Base-by-base conservation (phyloP, 2,888 invertebrate genomes). In the Oithona nana region DNA sequence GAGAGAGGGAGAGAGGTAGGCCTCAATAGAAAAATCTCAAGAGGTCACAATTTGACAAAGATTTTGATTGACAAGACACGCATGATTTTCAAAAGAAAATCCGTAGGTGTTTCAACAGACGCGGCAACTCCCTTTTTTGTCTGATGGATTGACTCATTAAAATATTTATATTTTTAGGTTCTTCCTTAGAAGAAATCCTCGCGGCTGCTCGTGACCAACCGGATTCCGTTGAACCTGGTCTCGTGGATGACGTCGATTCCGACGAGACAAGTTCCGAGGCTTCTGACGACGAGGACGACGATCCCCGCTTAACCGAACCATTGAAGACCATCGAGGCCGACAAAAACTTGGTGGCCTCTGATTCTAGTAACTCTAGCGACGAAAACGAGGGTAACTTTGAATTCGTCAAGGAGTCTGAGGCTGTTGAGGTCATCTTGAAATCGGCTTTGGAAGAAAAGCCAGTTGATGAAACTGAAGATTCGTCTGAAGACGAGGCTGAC, bases 181-280 rank as follows among this genome's bases (percentile, higher is more conserved):
- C 59, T 22, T 50, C 59, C 16, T 50, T 59, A 26, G 59, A 59
- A 48, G 59, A 59, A 16, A 59, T 59, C 26, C 50, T 59, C 24
- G 59, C 59, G 1, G 50, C 26, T 50, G 59, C 59, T 16, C 39
- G 59, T 20, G 59, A 59, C n/a, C 39, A 59, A 22, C 59, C 59
- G 1, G 59, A 48, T 29, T 59, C 59, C 6, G 48, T 59, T 20
- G 50, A 24, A 20, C 26, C 22, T 20, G 59, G 22, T 26, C 24
- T 48, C 26, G 59, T 28, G 13, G 59, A 59, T 16, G 39, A 39
- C n/a, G 59, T 28, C 2, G 59, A 59, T 24, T 59, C 59, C 4
- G 26, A 24, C 3, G 59, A 59, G 24, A 39, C 22, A 28, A 29
- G 22, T 16, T 39, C 24, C 13, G 57, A 57, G 11, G 57, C 28